Evolutionary conservation across 2,797 vertebrate genomes (phyloP).

Genomic region (Lutjanus campechanus): DNA sequence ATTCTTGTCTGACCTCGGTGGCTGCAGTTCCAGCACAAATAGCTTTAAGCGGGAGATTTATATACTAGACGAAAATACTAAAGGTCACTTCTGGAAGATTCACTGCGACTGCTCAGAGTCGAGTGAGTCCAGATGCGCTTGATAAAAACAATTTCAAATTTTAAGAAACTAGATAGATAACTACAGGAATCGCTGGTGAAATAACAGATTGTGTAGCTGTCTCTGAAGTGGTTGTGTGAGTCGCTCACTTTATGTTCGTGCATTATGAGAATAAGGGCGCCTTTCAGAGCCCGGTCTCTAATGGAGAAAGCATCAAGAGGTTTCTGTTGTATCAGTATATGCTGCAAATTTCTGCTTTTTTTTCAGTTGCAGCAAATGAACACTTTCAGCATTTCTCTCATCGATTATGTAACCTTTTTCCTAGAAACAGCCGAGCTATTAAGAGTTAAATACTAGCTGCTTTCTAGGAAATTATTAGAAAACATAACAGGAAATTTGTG

Average conservation of each 20-base stretch:
- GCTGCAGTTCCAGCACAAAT: constrained; percentile 29
- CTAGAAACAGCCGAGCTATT: not conserved
- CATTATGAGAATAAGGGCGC: not conserved
- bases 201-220: not conserved
- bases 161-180: not conserved
- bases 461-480: not conserved
- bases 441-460: not conserved
- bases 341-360: not conserved
- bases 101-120: not conserved
- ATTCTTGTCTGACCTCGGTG: not conserved
- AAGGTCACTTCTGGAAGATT: constrained; percentile 2
- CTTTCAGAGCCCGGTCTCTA: not conserved
- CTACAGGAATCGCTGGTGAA: not conserved
- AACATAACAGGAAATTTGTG: not conserved
- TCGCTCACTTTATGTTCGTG: not conserved
- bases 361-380: not conserved
- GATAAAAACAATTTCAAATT: not conserved
- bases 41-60: constrained; percentile 7
- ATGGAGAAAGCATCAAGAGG: not conserved
- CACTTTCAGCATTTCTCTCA: not conserved
- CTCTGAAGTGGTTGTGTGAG: not conserved
- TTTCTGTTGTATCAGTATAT: not conserved
- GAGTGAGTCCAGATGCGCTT: constrained; percentile 15
- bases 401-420: not conserved
- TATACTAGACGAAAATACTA: not conserved